Evolutionary conservation across 2,113 vertebrate species (phyloP), one percentile per base, ranked within the genome.

Genomic region (Phalacrocorax aristotelis): DNA sequence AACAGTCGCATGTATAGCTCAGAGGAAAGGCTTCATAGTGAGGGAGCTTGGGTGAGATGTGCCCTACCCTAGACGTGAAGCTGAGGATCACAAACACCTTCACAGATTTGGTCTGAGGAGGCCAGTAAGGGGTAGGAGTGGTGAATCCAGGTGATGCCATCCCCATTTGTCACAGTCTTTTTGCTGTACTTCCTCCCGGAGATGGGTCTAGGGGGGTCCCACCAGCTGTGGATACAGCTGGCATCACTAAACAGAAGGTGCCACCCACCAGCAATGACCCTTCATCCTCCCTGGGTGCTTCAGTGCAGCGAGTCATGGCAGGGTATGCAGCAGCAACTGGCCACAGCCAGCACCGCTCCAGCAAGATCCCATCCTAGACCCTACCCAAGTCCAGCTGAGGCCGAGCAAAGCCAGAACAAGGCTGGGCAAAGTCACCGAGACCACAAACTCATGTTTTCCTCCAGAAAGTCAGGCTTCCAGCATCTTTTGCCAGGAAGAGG

Each of bases 1-100:
- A 7, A 14, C 2, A 6, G 13, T 19, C 2, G 0, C 22, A 51
- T 1, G 13, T 17, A 9, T 4, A 54, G 55, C 51, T 68, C 44
- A 17, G 42, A 60, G 74, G 40, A 65, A 78, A 80, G 57, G 55
- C 34, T 60, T 48, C 3, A 0, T 0, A 40, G 38, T 2, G 48
- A 66, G 27, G 34, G 19, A 61, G 23, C 40, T 27, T 34, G 40
- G 15, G 4, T 1, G 3, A 54, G 81, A 13, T 16, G 23, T 9
- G 15, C 13, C 16, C 40, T 86, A 79, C 27, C 76, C 68, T 25
- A 3, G 18, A 4, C 5, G 6, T 29, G 46, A 55, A 11, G 34
- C 21, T 22, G 34, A 22, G 34, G 21, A 29, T 32, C 76, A 65
- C 15, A 66, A 70, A 1, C n/a, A 15, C 1, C 64, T 70, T 29